Evolutionary conservation across 2,113 vertebrate species (phyloP).

Genomic region (Butorides virescens): DNA sequence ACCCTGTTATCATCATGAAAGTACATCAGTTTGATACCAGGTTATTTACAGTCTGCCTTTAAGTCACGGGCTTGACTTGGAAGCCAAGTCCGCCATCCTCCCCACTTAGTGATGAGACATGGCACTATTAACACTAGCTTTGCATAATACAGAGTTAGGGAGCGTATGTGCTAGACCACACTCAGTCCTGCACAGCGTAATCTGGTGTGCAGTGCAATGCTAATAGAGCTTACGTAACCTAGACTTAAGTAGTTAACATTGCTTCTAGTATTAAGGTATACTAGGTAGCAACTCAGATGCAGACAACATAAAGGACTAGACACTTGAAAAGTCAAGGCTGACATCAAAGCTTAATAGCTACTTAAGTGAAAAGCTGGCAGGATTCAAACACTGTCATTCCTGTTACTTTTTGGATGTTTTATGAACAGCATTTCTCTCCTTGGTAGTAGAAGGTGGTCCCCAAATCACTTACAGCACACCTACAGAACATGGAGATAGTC

Average conservation of each 20-base stretch:
- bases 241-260: not conserved
- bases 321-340: not conserved
- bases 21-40: conserved; percentile 42
- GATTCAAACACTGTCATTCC: not conserved
- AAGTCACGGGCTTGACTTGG: conserved; percentile 12
- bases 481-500: not conserved
- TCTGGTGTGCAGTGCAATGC: not conserved
- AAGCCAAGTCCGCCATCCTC: not conserved
- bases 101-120: not conserved
- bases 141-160: not conserved
- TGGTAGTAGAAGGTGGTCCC: not conserved
- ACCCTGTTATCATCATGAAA: conserved; percentile 31
- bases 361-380: not conserved
- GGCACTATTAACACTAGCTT: not conserved
- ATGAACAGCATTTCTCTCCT: not conserved
- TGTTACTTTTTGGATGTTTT: not conserved
- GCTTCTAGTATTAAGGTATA: not conserved
- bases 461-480: not conserved
- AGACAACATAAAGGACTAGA: fast-evolving
- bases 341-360: not conserved
- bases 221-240: not conserved
- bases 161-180: not conserved
- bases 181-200: not conserved
- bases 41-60: conserved; percentile 57
- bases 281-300: not conserved